Percentiles rank a stretch among this genome's conserved stretches.
Conservation (phyloP, 2,888 invertebrate species). For the Amblyjoppa fuscipennis region DNA sequence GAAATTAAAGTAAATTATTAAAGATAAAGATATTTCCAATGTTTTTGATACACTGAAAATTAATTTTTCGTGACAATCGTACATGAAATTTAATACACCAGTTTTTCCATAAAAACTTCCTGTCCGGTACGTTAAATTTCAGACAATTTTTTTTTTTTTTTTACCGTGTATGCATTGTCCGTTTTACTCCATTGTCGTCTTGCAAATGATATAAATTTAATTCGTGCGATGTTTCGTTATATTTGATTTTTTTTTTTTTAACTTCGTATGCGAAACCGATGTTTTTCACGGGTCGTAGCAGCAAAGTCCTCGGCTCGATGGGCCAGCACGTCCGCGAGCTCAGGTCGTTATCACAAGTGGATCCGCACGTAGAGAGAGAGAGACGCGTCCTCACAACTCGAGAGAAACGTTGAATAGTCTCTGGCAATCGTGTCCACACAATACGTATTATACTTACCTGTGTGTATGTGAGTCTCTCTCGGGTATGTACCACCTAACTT, state of each 20-base stretch:
- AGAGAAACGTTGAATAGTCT: constrained; percentile 55
- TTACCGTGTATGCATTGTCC: too few relatives aligned
- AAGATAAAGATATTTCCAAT: too few relatives aligned
- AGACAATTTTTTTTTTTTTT: too few relatives aligned
- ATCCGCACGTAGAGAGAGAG: constrained; percentile 52
- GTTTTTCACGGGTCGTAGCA: constrained; percentile 18
- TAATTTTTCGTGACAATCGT: too few relatives aligned
- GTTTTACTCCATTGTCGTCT: too few relatives aligned
- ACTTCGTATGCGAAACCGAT: neutral
- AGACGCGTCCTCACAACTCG: constrained; percentile 44
- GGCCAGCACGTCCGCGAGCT: constrained; percentile 56
- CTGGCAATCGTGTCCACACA: constrained; percentile 34
- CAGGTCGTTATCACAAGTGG: constrained; percentile 64
- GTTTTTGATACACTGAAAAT: too few relatives aligned
- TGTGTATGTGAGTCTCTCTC: constrained; percentile 30
- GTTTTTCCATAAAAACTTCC: too few relatives aligned
- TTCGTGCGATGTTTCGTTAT: neutral
- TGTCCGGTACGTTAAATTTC: too few relatives aligned
- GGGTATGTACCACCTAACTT: constrained; percentile 60
- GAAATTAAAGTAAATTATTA: too few relatives aligned
- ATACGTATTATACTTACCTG: constrained; percentile 37
- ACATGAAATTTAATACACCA: too few relatives aligned
- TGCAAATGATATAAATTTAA: too few relatives aligned
- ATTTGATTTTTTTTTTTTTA: neutral
- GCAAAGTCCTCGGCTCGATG: constrained; percentile 55